phyloP scores from a whole-genome alignment of 1,140 invertebrate genomes.

The Solenopsis fugax region DNA sequence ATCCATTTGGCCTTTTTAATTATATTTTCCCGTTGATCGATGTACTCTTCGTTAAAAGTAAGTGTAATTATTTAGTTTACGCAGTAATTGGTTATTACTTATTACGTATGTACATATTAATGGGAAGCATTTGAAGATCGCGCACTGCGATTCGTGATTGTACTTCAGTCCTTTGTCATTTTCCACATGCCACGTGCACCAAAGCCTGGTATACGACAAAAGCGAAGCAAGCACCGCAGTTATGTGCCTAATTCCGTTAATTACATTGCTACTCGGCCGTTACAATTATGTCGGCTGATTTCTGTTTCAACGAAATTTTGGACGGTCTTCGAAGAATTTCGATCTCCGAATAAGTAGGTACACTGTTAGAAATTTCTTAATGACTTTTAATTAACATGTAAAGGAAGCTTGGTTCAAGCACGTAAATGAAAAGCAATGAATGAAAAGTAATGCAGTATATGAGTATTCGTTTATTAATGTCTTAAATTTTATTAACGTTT shows the following conservation, averaged over 20 bases:
- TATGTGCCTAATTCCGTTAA: conserved; percentile 45
- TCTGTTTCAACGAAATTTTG: neutral
- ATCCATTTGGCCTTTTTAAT: neutral
- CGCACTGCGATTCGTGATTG: neutral
- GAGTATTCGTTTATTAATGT: no score
- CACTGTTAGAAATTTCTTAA: no score
- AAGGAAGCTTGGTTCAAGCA: no score
- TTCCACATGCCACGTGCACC: neutral
- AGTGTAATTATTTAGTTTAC: neutral
- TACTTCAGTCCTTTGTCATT: conserved; percentile 8
- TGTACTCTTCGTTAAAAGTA: neutral
- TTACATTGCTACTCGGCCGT: neutral
- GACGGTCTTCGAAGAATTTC: neutral
- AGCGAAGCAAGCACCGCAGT: conserved; percentile 17
- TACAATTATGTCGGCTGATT: conserved; percentile 11
- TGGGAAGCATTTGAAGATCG: neutral
- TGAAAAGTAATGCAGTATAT: no score
- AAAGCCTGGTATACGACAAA: neutral
- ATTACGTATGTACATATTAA: neutral
- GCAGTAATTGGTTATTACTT: neutral
- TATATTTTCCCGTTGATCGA: neutral
- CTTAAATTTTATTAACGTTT: no score
- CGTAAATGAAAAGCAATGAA: no score
- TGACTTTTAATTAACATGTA: no score
- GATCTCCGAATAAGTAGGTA: neutral